Evolutionary conservation across 2,888 invertebrate genomes (phyloP).

Genomic region (Tanytarsus gracilentus): DNA sequence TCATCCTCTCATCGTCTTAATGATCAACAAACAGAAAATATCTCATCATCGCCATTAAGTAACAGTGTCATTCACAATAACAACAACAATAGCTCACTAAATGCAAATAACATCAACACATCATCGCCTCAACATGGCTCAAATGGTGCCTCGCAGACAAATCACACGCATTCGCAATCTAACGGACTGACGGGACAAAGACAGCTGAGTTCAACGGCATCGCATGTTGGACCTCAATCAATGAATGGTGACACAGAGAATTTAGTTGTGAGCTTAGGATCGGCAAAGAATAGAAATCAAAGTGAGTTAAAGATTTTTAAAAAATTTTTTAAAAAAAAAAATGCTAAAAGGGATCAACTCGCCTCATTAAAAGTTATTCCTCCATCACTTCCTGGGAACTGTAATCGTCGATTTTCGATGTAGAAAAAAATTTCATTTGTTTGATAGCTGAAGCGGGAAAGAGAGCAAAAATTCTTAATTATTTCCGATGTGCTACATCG

Average conservation of each 20-base stretch:
- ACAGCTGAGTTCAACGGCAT: conserved; percentile 1
- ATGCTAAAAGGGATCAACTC: too few relatives aligned
- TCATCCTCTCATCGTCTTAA: conserved; percentile 41
- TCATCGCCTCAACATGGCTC: not conserved
- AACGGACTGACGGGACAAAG: conserved; percentile 9
- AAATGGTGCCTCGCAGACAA: not conserved
- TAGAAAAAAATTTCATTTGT: not conserved
- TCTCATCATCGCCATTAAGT: not conserved
- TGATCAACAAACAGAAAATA: conserved; percentile 34
- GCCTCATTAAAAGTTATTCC: not conserved
- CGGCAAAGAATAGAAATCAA: conserved; percentile 19
- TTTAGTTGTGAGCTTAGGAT: not conserved
- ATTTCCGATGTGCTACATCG: conserved; percentile 17
- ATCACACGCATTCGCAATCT: conserved; percentile 9
- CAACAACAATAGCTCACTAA: conserved; percentile 4
- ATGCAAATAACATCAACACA: conserved; percentile 7
- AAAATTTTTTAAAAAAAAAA: not conserved
- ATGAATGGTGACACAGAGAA: not conserved
- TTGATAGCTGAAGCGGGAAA: conserved; percentile 20
- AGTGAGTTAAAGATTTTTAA: conserved; percentile 12
- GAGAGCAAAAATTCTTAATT: conserved; percentile 15
- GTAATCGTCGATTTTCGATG: too few relatives aligned
- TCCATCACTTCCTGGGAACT: too few relatives aligned
- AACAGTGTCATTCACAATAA: conserved; percentile 6
- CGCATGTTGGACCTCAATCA: conserved; percentile 2